Conservation (phyloP, 2,797 vertebrate species). For the Chelon auratus region DNA sequence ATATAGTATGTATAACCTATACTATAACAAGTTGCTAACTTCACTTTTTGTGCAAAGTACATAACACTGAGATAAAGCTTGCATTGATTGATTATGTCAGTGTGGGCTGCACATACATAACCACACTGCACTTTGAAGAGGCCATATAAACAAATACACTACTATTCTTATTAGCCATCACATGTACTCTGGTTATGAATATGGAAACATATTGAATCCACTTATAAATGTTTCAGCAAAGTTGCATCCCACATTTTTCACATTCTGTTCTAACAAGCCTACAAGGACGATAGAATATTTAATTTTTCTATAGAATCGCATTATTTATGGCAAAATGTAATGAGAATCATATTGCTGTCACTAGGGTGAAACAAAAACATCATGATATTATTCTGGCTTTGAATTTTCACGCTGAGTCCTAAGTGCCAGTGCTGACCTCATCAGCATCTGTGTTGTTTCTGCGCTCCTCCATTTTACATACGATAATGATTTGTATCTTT, state of each 20-base stretch:
- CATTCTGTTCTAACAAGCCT: conserved; percentile 28
- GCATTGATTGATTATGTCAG: conserved; percentile 28
- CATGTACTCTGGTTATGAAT: not conserved
- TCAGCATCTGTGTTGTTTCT: not conserved
- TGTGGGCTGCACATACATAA: conserved; percentile 24
- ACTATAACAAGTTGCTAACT: too few species aligned
- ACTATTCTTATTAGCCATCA: not conserved
- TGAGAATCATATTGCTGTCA: too few species aligned
- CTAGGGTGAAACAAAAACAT: too few species aligned
- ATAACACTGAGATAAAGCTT: not conserved
- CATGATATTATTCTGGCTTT: not conserved
- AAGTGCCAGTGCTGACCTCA: not conserved
- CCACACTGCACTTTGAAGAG: conserved; percentile 10
- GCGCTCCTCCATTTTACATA: not conserved
- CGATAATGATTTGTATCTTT: conserved; percentile 19
- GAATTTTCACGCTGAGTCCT: not conserved
- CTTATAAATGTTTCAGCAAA: conserved; percentile 26
- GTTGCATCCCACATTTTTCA: conserved; percentile 30
- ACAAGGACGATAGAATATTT: conserved; percentile 9
- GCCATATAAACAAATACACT: conserved; percentile 12
- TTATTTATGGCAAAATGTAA: conserved; percentile 1
- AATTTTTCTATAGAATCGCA: conserved; percentile 4
- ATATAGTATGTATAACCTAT: too few species aligned
- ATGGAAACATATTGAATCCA: conserved; percentile 15
- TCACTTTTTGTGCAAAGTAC: not conserved